Evolutionary conservation across 2,113 vertebrate species (phyloP).

Genomic region (Dasyornis broadbenti): DNA sequence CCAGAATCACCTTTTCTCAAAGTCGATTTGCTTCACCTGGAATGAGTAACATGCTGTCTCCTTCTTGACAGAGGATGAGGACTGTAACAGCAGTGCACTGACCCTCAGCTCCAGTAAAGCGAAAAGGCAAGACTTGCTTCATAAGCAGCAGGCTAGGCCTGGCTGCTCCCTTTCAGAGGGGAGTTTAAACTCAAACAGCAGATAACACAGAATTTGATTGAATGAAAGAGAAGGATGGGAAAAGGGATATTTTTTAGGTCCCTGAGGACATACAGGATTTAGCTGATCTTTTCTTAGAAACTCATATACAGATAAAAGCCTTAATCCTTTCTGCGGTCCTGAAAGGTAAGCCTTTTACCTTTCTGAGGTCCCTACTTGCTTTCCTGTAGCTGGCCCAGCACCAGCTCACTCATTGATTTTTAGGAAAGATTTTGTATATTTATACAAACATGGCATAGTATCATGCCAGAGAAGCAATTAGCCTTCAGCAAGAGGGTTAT

Average conservation of each 20-base stretch:
- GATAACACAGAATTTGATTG: background rate
- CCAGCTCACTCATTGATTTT: background rate
- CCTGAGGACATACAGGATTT: background rate
- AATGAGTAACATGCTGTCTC: background rate
- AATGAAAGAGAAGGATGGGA: background rate
- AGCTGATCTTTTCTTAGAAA: background rate
- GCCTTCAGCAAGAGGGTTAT: background rate
- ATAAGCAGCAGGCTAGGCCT: background rate
- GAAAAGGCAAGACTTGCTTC: background rate
- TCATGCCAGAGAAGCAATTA: background rate
- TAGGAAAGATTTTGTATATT: background rate
- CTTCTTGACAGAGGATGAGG: background rate
- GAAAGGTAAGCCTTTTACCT: background rate
- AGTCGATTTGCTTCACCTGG: background rate
- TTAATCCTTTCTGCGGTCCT: background rate
- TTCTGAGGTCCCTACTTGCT: background rate
- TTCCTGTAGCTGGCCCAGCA: background rate
- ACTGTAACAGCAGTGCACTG: background rate
- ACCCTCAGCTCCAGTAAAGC: background rate
- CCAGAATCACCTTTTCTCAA: background rate
- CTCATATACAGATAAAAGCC: background rate
- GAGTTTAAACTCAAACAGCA: background rate
- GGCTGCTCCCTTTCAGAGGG: background rate
- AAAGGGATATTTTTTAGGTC: background rate
- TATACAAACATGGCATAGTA: background rate